A percentile compares a stretch with the other conserved stretches of the same genome.
Conservation (phyloP, 2,113 vertebrate species). For the Symphodus melops region DNA sequence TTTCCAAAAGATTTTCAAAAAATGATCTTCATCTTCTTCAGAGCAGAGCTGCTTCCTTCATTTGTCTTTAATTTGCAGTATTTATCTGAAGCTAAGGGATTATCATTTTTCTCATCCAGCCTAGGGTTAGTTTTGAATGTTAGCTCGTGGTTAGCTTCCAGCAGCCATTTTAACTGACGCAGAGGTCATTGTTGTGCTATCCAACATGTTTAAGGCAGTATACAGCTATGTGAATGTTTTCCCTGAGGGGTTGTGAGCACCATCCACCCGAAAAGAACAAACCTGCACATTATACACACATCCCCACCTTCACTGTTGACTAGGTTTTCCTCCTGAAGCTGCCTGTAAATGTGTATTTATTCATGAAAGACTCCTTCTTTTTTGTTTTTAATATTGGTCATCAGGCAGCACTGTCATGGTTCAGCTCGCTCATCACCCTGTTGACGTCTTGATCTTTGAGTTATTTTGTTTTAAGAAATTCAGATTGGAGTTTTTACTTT, state of each 20-base stretch:
- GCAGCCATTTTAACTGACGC: constrained; percentile 31
- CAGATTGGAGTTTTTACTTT: constrained; percentile 52
- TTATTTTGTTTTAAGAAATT: constrained; percentile 37
- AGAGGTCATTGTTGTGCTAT: constrained; percentile 3
- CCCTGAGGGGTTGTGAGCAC: constrained; percentile 15
- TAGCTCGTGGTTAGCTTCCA: constrained; percentile 2
- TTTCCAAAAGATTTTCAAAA: not conserved
- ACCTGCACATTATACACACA: constrained; percentile 29
- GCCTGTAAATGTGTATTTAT: constrained; percentile 45
- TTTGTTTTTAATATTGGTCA: constrained; percentile 39
- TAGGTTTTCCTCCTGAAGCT: constrained; percentile 20
- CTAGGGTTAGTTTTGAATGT: constrained; percentile 4
- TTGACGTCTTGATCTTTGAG: not conserved
- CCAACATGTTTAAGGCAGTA: constrained; percentile 24
- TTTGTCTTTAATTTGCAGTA: constrained; percentile 39
- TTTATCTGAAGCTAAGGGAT: constrained; percentile 14
- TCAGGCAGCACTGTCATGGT: constrained; percentile 38
- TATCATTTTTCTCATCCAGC: constrained; percentile 21
- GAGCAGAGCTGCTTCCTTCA: not conserved
- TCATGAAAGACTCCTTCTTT: constrained; percentile 24
- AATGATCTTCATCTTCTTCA: constrained; percentile 9
- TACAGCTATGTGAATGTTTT: constrained; percentile 43
- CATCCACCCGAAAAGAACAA: constrained; percentile 34
- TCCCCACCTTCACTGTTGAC: constrained; percentile 15
- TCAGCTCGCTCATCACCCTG: constrained; percentile 34